Base-by-base conservation (phyloP, 2,113 vertebrate species). In the Oceanodroma tethys region DNA sequence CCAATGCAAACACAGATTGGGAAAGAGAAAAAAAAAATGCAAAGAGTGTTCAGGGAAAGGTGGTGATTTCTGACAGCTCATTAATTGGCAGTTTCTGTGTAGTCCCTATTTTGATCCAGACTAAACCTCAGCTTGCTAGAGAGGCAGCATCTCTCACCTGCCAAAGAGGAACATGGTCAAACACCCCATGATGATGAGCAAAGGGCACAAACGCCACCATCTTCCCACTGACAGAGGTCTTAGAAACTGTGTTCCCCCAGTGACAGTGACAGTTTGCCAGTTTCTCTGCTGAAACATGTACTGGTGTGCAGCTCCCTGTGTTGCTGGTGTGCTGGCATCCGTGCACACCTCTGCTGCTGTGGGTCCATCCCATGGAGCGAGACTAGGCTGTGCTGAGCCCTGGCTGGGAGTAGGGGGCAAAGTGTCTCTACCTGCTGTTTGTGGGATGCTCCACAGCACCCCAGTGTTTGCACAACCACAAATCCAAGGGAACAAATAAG, bases 1-100 rank as follows among this genome's bases (percentile, higher is more conserved):
- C 72, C 84, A 95, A 91, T 75, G 62, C 55, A 96, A 95, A 93
- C 79, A 96, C 17, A 47, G 36, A 59, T 19, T 73, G 59, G 10
- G 26, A 80, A 71, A 92, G 32, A 90, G 40, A 23, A 38, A 82
- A 73, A 73, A 47, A 18, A 52, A 45, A 43, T 6, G 4, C 17
- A 34, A 40, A 65, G 40, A 65, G 19, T 62, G 29, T 93, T 94
- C 22, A 95, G 75, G 75, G 70, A 88, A 91, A 71, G 60, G 38
- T 48, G 68, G 50, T 68, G 38, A 50, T 83, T 92, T 82, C 73
- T 95, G 87, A 47, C 58, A 87, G 52, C 29, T 67, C 55, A 66
- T 92, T 76, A 87, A 74, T 14, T 53, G 25, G 11, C 36, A 73
- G 21, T 78, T 94, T 86, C 52, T 84, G 13, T 68, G 50, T 48